These are phyloP conservation scores for Muscicapa adusta DNA, from an alignment of 2,113 vertebrate genomes.

Conservation along the genomic window DNA sequence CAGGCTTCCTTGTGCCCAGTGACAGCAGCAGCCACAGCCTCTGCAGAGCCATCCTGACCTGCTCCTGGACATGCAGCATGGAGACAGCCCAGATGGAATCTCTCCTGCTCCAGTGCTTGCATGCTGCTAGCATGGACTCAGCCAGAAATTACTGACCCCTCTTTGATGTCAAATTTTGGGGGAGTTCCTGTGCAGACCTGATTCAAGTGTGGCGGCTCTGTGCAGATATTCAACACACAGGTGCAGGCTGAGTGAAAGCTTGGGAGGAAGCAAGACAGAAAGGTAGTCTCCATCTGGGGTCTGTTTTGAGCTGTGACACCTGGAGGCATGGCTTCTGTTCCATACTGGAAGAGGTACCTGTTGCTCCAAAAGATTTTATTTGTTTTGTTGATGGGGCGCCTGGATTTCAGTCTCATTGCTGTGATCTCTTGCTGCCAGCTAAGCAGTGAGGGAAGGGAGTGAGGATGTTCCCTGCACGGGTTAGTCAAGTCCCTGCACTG, in stretches of 20 bases:
- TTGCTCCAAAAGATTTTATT: background rate
- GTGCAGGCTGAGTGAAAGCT: background rate
- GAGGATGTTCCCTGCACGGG: background rate
- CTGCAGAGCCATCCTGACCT: background rate
- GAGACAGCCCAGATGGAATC: fast-evolving
- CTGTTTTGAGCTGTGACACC: background rate
- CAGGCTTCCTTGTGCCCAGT: background rate
- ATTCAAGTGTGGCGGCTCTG: background rate
- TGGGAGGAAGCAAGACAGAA: background rate
- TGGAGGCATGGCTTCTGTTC: background rate
- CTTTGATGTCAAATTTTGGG: background rate
- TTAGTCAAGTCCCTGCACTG: background rate
- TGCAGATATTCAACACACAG: background rate
- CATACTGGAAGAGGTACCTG: background rate
- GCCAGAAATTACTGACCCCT: background rate
- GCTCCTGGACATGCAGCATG: background rate
- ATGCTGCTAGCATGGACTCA: background rate
- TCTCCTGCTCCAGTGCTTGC: background rate
- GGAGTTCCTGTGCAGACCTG: background rate
- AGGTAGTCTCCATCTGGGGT: background rate
- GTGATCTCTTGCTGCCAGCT: background rate
- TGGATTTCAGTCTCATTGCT: background rate
- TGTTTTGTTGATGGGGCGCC: background rate
- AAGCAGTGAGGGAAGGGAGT: fast-evolving
- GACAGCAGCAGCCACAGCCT: background rate